Evolutionary conservation across 2,888 invertebrate genomes (phyloP).

Genomic region (Temnothorax ravouxi): DNA sequence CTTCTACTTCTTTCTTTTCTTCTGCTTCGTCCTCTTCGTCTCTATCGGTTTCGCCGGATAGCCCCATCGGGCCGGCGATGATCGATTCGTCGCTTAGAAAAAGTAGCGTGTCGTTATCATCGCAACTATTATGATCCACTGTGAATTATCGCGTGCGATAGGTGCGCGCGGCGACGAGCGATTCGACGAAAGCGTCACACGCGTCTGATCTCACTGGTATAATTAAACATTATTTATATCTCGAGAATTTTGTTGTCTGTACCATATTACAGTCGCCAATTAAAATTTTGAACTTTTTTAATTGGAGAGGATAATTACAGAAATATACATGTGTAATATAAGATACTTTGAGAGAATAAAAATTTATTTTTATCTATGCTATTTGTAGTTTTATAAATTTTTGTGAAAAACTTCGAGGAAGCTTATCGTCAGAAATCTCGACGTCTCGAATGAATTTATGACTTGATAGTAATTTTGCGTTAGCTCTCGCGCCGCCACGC

Average conservation of each 20-base stretch:
- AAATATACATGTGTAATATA: not conserved
- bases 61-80: conserved; percentile 57
- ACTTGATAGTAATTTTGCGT: conserved; percentile 16
- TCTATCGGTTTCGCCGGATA: conserved; percentile 49
- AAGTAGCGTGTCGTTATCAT: conserved; percentile 60
- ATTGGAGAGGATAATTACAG: not conserved
- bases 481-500: conserved; percentile 15
- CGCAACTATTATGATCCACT: conserved; percentile 42
- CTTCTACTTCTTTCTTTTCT: conserved; percentile 39
- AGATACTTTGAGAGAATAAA: not conserved
- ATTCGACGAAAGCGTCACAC: conserved; percentile 21
- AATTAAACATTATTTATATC: not conserved
- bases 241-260: not conserved
- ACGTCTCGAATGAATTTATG: not conserved
- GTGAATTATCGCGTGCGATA: conserved; percentile 66
- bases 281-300: not conserved
- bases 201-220: not conserved
- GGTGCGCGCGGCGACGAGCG: conserved; percentile 36
- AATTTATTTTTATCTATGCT: not conserved
- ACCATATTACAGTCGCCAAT: not conserved
- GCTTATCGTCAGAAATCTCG: not conserved
- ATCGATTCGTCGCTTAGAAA: conserved; percentile 70
- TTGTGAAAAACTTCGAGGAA: not conserved
- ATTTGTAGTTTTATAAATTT: not conserved
- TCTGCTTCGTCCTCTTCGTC: conserved; percentile 22